These are phyloP conservation scores for Henricia sp. DNA, from an alignment of 53 echinoderm and acorn worm genomes.

Conservation along the genomic window DNA sequence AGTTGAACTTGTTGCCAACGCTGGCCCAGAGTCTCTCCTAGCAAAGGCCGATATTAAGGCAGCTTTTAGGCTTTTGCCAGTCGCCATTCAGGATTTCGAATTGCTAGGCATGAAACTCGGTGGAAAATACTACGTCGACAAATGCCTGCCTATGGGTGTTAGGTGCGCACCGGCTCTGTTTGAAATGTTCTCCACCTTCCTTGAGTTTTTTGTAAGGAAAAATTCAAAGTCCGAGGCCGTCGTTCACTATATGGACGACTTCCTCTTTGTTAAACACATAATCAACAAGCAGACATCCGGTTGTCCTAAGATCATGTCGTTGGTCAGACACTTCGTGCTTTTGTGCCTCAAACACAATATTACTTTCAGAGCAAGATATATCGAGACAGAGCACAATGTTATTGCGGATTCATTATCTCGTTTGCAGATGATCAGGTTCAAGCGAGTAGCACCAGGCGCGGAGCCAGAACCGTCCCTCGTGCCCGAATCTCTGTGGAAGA, in stretches of 20 bases:
- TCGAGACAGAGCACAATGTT: slow-evolving; percentile 31
- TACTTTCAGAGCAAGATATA: slow-evolving; percentile 24
- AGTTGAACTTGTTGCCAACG: neutral
- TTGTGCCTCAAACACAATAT: slow-evolving; percentile 47
- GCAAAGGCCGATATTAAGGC: slow-evolving; percentile 11
- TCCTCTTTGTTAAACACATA: slow-evolving; percentile 10
- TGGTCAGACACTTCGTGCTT: slow-evolving; percentile 48
- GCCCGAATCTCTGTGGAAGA: slow-evolving; percentile 13
- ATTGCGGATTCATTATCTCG: slow-evolving; percentile 54
- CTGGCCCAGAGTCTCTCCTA: neutral
- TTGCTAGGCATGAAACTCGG: slow-evolving; percentile 48
- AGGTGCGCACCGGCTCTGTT: slow-evolving; percentile 55
- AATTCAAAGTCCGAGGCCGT: slow-evolving; percentile 8
- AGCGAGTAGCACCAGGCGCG: neutral
- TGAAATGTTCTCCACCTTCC: slow-evolving; percentile 52
- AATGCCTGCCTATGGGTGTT: slow-evolving; percentile 60
- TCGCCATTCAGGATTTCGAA: slow-evolving; percentile 37
- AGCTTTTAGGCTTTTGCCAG: slow-evolving; percentile 28
- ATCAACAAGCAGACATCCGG: slow-evolving; percentile 49
- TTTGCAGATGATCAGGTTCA: slow-evolving; percentile 44
- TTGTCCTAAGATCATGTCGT: slow-evolving; percentile 34
- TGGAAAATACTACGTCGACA: slow-evolving; percentile 62
- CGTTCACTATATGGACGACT: slow-evolving; percentile 60
- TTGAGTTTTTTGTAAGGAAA: slow-evolving; percentile 38
- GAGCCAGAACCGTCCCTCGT: neutral